Base-by-base conservation (phyloP, 2,888 invertebrate species). In the Melieria omissa region DNA sequence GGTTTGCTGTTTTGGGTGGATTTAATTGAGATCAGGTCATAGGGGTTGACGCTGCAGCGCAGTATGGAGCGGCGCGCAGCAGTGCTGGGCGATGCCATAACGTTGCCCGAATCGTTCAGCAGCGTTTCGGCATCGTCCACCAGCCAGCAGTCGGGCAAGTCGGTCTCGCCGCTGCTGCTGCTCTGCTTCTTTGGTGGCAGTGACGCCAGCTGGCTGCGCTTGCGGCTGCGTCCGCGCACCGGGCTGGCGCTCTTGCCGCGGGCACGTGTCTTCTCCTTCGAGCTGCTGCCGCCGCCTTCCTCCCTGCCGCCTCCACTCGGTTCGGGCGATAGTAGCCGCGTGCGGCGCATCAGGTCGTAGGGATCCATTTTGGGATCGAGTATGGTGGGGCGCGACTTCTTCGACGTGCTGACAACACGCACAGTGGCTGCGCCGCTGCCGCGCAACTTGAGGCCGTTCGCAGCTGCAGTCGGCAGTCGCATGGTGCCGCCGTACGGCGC, bases 1-100 rank as follows among this genome's bases (percentile, higher is more conserved):
- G 29, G 29, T 29, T 29, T 29, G 29, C 29, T 29, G 29, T 29
- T 29, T 61, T 65, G 62, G 71, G 74, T 70, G 52, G 66, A 65
- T 76, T 83, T 88, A 75, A 88, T 88, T 84, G 93, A 91, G 79
- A 95, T 91, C 82, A 95, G 88, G 77, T 94, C 93, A 83, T 95
- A 95, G 4, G 95, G 94, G 86, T 95, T 95, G 55, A 95, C 93
- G 84, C 93, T 91, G 87, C 95, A 95, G 79, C 94, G 93, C 57
- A 95, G 88, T 76, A 95, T 95, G 16, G 95, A 95, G 77, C 90
- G 92, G 60, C 92, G 85, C 12, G 87, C 84, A 67, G 81, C 77
- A 8, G 82, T 80, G 29, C 42, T 52, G 16, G 68, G 54, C 12
- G 68, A 49, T 7, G 64, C 12, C 29, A 65, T 69, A 47, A 54